Conservation (phyloP, 2,797 vertebrate species). For the Aldrovandia affinis region DNA sequence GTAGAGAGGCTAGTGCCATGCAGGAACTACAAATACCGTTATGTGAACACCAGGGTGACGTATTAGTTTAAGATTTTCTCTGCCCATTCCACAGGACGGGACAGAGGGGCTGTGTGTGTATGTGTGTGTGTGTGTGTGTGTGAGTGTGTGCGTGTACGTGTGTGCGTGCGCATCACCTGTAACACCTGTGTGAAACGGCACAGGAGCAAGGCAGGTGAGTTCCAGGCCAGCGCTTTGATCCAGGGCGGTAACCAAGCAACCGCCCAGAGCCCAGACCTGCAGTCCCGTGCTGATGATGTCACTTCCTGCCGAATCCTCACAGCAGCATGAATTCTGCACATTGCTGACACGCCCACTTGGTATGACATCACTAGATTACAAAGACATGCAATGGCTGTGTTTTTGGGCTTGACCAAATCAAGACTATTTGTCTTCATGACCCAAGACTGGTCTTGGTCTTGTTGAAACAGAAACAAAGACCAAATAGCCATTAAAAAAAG, state of each 20-base stretch:
- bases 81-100: no score
- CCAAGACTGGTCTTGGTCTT: not conserved
- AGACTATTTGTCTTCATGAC: constrained; percentile 7
- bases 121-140: no score
- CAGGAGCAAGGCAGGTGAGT: no score
- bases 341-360: not conserved
- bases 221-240: not conserved
- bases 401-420: constrained; percentile 9
- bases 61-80: no score
- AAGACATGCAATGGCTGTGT: not conserved
- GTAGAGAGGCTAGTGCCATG: no score
- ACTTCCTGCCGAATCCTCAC: not conserved
- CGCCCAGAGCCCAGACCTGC: not conserved
- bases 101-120: no score
- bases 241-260: not conserved
- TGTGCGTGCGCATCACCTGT: no score
- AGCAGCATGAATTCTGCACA: not conserved
- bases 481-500: not conserved
- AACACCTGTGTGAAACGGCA: no score
- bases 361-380: not conserved
- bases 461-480: not conserved
- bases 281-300: not conserved
- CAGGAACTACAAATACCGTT: no score
- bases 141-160: no score
- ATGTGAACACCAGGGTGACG: no score